These are phyloP conservation scores for Anabas testudineus DNA, from an alignment of 2,797 vertebrate genomes.

Conservation along the genomic window DNA sequence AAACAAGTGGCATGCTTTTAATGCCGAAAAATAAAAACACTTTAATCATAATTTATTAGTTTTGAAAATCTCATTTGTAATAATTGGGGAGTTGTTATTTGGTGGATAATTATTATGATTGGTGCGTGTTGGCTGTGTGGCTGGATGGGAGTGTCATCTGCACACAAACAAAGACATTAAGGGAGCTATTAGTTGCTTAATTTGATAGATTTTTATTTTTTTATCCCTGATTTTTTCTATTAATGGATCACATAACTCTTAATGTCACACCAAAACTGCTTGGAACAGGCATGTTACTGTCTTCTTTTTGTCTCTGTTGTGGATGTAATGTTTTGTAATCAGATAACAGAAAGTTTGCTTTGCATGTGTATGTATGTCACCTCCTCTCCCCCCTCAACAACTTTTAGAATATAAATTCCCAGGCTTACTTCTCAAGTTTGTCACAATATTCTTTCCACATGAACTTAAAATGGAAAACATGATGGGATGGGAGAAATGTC, in stretches of 20 bases:
- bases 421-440: constrained; percentile 71
- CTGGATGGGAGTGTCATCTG: constrained; percentile 74
- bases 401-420: constrained; percentile 49
- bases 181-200: constrained; percentile 77
- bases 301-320: constrained; percentile 19
- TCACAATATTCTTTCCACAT: constrained; percentile 40
- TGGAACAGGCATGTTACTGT: constrained; percentile 16
- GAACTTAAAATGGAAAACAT: constrained; percentile 65
- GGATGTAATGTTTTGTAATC: constrained; percentile 23
- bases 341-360: constrained; percentile 5
- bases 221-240: constrained; percentile 78
- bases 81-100: constrained; percentile 71
- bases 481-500: constrained; percentile 56
- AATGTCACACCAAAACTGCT: constrained; percentile 47
- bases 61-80: constrained; percentile 61
- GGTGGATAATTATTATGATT: constrained; percentile 74
- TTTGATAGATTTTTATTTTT: constrained; percentile 84
- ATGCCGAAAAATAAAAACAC: constrained; percentile 48
- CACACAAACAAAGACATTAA: constrained; percentile 82
- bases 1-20: constrained; percentile 26
- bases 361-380: constrained; percentile 3
- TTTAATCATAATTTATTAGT: constrained; percentile 59
- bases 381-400: background rate
- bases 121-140: constrained; percentile 70
- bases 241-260: constrained; percentile 68